Evolutionary conservation across 2,797 vertebrate genomes (phyloP).

Genomic region (Melanogrammus aeglefinus): DNA sequence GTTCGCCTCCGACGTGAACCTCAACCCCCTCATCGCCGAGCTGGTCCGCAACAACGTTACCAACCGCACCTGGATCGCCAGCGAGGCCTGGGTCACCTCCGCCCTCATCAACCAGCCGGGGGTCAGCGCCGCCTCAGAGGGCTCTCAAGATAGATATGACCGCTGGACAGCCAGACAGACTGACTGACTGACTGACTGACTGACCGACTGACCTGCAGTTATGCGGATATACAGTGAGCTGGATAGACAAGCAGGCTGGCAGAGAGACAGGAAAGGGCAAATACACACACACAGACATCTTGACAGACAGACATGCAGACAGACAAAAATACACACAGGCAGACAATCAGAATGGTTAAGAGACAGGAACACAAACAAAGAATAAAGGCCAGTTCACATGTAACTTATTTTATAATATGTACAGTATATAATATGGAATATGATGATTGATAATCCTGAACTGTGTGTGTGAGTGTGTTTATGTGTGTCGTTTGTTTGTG

Average conservation of each 20-base stretch:
- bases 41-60: conserved; percentile 76
- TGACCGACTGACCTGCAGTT: not conserved
- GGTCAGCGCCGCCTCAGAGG: conserved; percentile 51
- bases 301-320: not conserved
- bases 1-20: conserved; percentile 84
- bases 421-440: not conserved
- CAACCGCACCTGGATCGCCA: conserved; percentile 83
- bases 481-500: not conserved
- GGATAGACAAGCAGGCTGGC: not conserved
- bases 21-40: conserved; percentile 76
- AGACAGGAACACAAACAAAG: too few species aligned
- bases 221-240: not conserved
- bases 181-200: too few species aligned
- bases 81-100: conserved; percentile 84
- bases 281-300: too few species aligned
- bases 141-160: not conserved
- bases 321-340: not conserved
- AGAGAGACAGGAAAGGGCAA: not conserved
- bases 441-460: not conserved
- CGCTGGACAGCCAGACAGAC: not conserved
- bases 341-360: too few species aligned
- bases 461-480: not conserved
- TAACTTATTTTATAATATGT: not conserved
- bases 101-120: conserved; percentile 75
- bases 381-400: not conserved